Evolutionary conservation across 2,113 vertebrate genomes (phyloP).

Genomic region (Pristiophorus japonicus): DNA sequence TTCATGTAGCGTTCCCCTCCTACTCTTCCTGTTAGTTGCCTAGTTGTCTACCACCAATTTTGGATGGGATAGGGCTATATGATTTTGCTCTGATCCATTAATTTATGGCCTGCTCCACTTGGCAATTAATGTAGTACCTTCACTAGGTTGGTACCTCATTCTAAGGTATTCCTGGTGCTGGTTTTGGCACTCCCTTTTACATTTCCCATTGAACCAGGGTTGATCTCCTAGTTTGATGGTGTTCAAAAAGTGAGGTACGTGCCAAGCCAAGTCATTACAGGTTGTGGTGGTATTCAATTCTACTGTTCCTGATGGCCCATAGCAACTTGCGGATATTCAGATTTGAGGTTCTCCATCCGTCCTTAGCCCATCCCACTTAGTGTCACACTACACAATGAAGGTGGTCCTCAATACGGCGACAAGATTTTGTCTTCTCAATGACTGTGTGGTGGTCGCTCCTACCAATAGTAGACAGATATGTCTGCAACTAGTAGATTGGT

Average conservation of each 20-base stretch:
- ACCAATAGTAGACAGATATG: background rate
- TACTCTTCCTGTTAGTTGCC: no score
- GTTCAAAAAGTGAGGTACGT: background rate
- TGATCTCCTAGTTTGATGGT: background rate
- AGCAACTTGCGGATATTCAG: background rate
- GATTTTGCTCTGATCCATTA: background rate
- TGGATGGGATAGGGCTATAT: no score
- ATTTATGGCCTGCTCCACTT: background rate
- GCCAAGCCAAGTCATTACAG: background rate
- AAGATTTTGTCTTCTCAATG: background rate
- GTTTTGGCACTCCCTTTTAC: background rate
- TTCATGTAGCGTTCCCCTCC: no score
- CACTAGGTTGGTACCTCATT: background rate
- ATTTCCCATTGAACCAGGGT: background rate
- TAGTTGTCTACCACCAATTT: no score
- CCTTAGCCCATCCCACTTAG: background rate
- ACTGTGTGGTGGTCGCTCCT: no score
- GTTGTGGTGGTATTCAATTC: background rate
- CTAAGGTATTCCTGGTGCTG: background rate
- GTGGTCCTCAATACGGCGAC: background rate
- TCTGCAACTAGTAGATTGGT: background rate
- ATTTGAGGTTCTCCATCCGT: background rate
- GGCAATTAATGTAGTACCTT: background rate
- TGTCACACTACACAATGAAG: background rate
- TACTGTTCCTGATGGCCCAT: background rate